These are phyloP conservation scores for Elephas maximus DNA, from an alignment of 2,113 vertebrate genomes.

Conservation along the genomic window DNA sequence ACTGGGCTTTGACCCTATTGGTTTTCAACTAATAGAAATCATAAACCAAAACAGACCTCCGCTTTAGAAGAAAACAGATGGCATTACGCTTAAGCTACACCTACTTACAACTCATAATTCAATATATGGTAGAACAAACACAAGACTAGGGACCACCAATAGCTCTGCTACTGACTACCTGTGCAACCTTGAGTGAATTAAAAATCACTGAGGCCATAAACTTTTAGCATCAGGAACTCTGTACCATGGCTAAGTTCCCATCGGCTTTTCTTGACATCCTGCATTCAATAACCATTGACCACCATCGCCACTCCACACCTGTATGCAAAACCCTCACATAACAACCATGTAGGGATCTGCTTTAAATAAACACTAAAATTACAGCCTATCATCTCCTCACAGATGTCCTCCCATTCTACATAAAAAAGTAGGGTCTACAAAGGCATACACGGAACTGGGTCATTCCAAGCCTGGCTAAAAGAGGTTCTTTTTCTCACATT, in stretches of 20 bases:
- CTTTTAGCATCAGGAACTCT: constrained; percentile 50
- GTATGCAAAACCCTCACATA: constrained; percentile 58
- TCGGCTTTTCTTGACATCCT: constrained; percentile 6
- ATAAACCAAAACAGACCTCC: constrained; percentile 28
- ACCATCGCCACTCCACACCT: not conserved
- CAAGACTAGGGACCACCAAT: not conserved
- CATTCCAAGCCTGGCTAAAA: not conserved
- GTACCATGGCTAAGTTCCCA: not conserved
- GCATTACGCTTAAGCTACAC: not conserved
- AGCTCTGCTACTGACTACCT: constrained; percentile 1
- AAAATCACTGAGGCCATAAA: not conserved
- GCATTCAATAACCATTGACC: constrained; percentile 53
- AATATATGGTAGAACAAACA: not conserved
- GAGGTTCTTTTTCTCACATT: not conserved
- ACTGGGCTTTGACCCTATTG: not conserved
- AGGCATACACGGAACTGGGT: not conserved
- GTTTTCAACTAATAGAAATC: not conserved
- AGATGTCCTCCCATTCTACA: not conserved
- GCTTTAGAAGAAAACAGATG: constrained; percentile 19
- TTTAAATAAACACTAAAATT: not conserved
- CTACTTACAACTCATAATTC: constrained; percentile 17
- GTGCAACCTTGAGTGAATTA: not conserved
- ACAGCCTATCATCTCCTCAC: not conserved
- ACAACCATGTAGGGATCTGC: not conserved
- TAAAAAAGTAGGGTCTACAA: not conserved